Evolutionary conservation across 2,113 vertebrate species (phyloP).

Genomic region (Catharus fuscescens): DNA sequence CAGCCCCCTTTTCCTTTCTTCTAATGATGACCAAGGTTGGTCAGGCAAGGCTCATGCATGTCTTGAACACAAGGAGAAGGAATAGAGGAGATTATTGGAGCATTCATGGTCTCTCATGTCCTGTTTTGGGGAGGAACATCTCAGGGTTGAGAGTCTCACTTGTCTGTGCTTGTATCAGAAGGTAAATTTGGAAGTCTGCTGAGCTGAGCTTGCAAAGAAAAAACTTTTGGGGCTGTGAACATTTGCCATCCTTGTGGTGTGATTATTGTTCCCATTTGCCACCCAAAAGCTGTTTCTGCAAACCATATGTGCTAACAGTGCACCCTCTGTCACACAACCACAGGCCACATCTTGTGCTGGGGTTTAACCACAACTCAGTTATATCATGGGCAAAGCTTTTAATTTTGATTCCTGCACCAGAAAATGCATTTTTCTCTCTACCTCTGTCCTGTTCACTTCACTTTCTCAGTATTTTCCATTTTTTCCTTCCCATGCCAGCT

Average conservation of each 20-base stretch:
- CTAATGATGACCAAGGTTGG: not conserved
- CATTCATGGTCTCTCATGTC: fast-evolving
- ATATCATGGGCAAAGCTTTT: not conserved
- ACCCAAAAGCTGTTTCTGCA: not conserved
- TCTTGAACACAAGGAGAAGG: not conserved
- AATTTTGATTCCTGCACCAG: not conserved
- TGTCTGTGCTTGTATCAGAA: not conserved
- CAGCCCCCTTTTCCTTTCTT: not conserved
- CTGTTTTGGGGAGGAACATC: not conserved
- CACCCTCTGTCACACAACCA: not conserved
- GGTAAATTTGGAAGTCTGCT: not conserved
- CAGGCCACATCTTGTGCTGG: not conserved
- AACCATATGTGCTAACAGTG: fast-evolving
- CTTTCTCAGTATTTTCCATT: not conserved
- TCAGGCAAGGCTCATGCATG: not conserved
- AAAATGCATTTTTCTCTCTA: not conserved
- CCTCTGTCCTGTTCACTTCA: not conserved
- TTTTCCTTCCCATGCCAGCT: not conserved
- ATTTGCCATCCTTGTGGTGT: not conserved
- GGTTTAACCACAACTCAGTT: not conserved
- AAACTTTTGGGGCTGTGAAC: not conserved
- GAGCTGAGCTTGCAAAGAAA: not conserved
- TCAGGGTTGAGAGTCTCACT: not conserved
- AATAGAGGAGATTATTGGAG: not conserved
- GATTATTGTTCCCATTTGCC: not conserved